Evolutionary conservation across 1,140 invertebrate species (phyloP), one percentile per base, ranked within the genome.

Genomic region (Augochlora pura): DNA sequence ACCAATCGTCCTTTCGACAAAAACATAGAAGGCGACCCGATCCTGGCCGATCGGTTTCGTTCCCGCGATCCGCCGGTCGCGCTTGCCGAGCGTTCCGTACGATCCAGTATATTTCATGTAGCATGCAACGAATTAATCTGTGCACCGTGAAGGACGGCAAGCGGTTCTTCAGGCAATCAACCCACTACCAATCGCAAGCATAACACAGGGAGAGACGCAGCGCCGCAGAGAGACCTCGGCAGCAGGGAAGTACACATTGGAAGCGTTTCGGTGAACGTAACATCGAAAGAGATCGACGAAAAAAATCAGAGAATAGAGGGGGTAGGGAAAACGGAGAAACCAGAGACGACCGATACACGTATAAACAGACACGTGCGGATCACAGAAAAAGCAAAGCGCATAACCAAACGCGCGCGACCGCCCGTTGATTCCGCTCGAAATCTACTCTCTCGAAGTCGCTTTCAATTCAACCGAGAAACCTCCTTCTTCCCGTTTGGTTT

Each of bases 181-280:
- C 67, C 38, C 74, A 86, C 66, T 86, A 86, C 42, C 84, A 86
- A 82, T 75, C 62, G 83, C 84, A 86, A 85, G 84, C 84, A 81
- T 69, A 81, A 54, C 67, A 60, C 52, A 77, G 38, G 46, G 60
- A 79, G 27, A 69, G 32, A 81, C 52, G 49, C 54, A 70, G 64
- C 71, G 63, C 60, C 60, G 46, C n/a, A 32, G 32, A 32, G 32
- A 73, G 60, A 64, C 25, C 60, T 52, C 2, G 39, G 57, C 71
- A 62, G 23, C 71, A 14, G 67, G 27, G 42, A 18, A 77, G 23
- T n/a, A 66, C 64, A 23, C 12, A 46, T 46, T n/a, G 25, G 63
- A 66, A 66, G 64, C 64, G 14, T 25, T 57, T 42, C 39, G 64
- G 64, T 46, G 64, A 49, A 66, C 64, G 39, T 66, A 10, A 16